Percentiles rank a stretch among this genome's conserved stretches.
Evolutionary conservation across 2,888 invertebrate species (phyloP).

Genomic region (Trachelus troglodyta): DNA sequence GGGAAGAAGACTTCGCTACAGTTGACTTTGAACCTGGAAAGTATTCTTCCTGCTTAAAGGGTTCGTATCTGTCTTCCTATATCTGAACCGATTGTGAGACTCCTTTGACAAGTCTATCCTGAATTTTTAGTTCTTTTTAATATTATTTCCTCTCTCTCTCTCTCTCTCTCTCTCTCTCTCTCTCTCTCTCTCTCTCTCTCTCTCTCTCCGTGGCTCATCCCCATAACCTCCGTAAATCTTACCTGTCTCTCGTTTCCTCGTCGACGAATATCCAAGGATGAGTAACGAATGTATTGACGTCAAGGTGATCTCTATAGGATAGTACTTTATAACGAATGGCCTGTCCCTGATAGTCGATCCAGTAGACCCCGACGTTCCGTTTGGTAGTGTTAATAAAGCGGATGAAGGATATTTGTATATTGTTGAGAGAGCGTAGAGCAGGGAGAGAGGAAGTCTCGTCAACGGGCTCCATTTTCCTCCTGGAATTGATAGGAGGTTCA

Average conservation of each 20-base stretch:
- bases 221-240: constrained; percentile 16
- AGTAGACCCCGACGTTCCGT: constrained; percentile 74
- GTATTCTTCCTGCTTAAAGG: not conserved
- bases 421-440: constrained; percentile 50
- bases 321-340: constrained; percentile 73
- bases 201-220: not conserved
- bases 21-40: constrained; percentile 48
- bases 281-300: constrained; percentile 81
- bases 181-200: not conserved
- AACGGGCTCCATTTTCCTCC: not conserved
- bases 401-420: constrained; percentile 66
- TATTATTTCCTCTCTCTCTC: not conserved
- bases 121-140: not conserved
- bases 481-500: not conserved
- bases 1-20: constrained; percentile 56
- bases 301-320: constrained; percentile 69
- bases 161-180: not conserved
- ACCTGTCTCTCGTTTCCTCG: constrained; percentile 74
- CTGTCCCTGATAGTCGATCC: constrained; percentile 81
- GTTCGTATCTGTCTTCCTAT: not conserved
- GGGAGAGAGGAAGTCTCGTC: not conserved
- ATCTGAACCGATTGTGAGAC: not conserved
- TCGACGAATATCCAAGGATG: constrained; percentile 91
- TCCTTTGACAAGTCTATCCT: not conserved
- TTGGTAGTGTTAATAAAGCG: constrained; percentile 74